Evolutionary conservation across 2,113 vertebrate genomes (phyloP), one percentile per base, ranked within the genome.

Genomic region (Micronycteris hirsuta): DNA sequence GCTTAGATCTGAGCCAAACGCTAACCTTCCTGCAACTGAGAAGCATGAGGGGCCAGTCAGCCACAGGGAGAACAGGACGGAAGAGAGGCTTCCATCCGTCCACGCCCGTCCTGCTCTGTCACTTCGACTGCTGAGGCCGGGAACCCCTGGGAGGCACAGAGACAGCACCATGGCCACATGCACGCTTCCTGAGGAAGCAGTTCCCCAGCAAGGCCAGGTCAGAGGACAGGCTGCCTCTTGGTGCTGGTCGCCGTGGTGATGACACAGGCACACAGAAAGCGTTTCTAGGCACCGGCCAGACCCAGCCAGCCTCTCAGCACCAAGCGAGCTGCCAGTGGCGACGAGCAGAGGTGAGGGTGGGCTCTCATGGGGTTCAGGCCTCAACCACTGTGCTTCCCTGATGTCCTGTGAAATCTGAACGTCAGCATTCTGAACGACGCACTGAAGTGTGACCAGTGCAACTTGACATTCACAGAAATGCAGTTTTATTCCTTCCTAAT

Each of bases 141-240:
- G 31, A 1, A 26, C 20, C 98, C 98, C 98, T 98, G 98, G 98
- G 98, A 98, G 98, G 92, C 97, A 97, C 98, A 98, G 95, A 95
- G 83, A 63, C 86, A 71, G 54, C 97, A 93, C 58, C 58, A 77
- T 70, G 78, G 97, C 91, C 98, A 96, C 97, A 97, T 43, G 3
- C 96, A 92, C 96, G 97, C 97, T 98, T 87, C 96, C 96, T 90
- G 88, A 0, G 89, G 90, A 56, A 97, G 95, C 76, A 89, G 38
- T 76, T 80, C 78, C 95, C 90, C 93, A 71, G 52, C 95, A 90
- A 88, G 3, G 77, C 52, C 67, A 43, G 73, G 92, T 77, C 61
- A 93, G 47, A 68, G 0, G 89, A 10, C 71, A 97, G 88, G n/a
- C 49, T 38, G 83, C 28, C 89, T 93, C 43, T 10, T 38, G 74